phyloP scores from a whole-genome alignment of 2,888 invertebrate species.

The Clunio marinus region DNA sequence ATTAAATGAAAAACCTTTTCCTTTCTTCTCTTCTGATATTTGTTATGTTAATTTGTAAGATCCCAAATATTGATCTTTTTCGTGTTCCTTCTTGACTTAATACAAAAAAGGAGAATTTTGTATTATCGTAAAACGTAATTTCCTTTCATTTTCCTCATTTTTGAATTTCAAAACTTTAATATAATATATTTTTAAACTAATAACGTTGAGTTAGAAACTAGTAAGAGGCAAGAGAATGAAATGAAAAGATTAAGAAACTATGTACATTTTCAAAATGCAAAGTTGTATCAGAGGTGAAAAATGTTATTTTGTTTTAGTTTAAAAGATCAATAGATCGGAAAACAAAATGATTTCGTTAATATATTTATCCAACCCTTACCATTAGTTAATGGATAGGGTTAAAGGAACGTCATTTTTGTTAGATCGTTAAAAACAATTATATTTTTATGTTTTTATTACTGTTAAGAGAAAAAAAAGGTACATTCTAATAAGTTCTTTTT shows the following conservation, averaged over 20 bases:
- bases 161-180: not conserved
- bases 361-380: not conserved
- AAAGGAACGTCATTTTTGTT: not conserved
- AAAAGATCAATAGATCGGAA: not conserved
- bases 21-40: constrained; percentile 18
- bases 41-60: constrained; percentile 37
- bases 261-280: not conserved
- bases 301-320: constrained; percentile 20
- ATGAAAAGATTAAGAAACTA: not conserved
- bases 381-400: too few species aligned
- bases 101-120: not conserved
- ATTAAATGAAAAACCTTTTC: not conserved
- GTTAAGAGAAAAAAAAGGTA: constrained; percentile 2
- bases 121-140: not conserved
- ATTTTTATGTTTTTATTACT: constrained; percentile 9
- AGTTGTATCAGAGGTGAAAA: not conserved
- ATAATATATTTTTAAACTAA: constrained; percentile 7
- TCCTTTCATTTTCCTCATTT: not conserved
- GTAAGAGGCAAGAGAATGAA: not conserved
- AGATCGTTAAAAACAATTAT: constrained; percentile 5
- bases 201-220: not conserved
- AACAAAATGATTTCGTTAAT: not conserved
- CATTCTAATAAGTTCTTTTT: constrained; percentile 11
- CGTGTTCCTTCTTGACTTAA: too few species aligned
- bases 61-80: too few species aligned